These are phyloP conservation scores for Selenia dentaria DNA, from an alignment of 2,888 invertebrate species.

Conservation along the genomic window DNA sequence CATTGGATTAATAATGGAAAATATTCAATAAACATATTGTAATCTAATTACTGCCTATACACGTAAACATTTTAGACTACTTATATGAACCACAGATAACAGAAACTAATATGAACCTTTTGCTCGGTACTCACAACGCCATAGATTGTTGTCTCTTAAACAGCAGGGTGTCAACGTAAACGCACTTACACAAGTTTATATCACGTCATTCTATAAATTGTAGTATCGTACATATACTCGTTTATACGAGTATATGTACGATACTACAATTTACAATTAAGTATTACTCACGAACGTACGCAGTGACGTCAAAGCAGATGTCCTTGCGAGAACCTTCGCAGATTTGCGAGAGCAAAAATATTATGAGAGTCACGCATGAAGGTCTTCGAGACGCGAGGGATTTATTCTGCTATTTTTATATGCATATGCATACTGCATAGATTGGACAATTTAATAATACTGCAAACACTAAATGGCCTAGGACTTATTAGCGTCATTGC, in stretches of 20 bases:
- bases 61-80: too few relatives aligned
- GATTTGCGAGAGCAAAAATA: slow-evolving; percentile 19
- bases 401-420: slow-evolving; percentile 21
- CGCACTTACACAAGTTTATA: too few relatives aligned
- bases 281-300: not conserved
- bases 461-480: slow-evolving; percentile 27
- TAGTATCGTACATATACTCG: too few relatives aligned
- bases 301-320: slow-evolving; percentile 16
- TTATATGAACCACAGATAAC: too few relatives aligned
- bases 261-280: too few relatives aligned
- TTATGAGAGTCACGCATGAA: slow-evolving; percentile 34
- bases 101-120: too few relatives aligned
- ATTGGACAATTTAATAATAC: slow-evolving; percentile 1
- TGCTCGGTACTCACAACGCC: not conserved
- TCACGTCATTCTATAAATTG: too few relatives aligned
- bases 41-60: too few relatives aligned
- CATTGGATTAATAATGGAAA: too few relatives aligned
- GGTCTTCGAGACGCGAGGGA: slow-evolving; percentile 27
- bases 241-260: too few relatives aligned
- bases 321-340: slow-evolving; percentile 32
- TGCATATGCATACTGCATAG: slow-evolving; percentile 4
- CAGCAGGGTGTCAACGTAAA: slow-evolving; percentile 1
- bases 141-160: not conserved
- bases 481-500: slow-evolving; percentile 23
- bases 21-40: too few relatives aligned